Base-by-base conservation (phyloP, 2,888 invertebrate species). In the Agrilus mali region DNA sequence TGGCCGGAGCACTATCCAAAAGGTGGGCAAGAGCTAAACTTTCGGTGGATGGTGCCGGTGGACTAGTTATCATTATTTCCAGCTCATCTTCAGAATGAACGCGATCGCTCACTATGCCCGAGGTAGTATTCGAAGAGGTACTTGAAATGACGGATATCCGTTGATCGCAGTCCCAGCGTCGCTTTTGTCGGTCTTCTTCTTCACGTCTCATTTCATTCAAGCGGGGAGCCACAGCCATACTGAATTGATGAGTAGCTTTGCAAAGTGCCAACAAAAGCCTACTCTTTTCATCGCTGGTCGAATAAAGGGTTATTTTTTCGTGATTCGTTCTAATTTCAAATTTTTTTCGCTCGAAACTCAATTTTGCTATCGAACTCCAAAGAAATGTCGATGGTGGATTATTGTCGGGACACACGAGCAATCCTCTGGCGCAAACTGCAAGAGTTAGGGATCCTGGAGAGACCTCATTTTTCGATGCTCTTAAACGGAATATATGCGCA, bases 321-420 rank as follows among this genome's bases (percentile, higher is more conserved):
- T 89, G 89, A 44, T 87, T 85, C 8, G 90, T 87, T 48, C 90
- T 81, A 57, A 96, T 92, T 70, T 95, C 94, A 68, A 97, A 95
- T 68, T 95, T 96, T 69, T 95, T 95, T 60, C 93, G 80, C 76
- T 96, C 95, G 66, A 95, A 96, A 65, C 88, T 88, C 14, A 96
- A 71, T 69, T 94, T 94, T 50, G 88, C 90, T 50, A 97, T 96
- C 55, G 89, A 87, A 58, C 90, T 87, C 96, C 96, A 97, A 45
- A 89, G 79, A 61, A 95, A 94, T 42, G 64, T 65, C 51, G 86
- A 84, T 27, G 86, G 82, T 45, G 84, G 77, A 52, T 77, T 75
- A 53, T 69, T 78, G 61, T 82, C 82, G 22, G 82, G 78, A 53
- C 88, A 82, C 52, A 95, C 85, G 67, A 89, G 86, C 46, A 96